These are phyloP conservation scores for Nemotelus nigrinus DNA, from an alignment of 2,888 invertebrate species.

Conservation along the genomic window DNA sequence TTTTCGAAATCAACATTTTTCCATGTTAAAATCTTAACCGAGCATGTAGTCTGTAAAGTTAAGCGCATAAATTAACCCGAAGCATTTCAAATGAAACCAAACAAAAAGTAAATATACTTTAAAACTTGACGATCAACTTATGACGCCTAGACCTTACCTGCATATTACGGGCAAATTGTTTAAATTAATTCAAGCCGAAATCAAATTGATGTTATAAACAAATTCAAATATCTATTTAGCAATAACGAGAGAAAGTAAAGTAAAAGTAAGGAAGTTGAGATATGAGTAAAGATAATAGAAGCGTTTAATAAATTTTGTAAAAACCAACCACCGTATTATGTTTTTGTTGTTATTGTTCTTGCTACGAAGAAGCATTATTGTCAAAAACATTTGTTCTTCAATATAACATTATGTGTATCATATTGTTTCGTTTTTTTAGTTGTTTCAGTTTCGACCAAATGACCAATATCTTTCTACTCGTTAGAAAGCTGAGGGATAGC, in stretches of 20 bases:
- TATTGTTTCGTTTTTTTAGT: background rate
- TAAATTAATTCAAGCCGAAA: constrained; percentile 33
- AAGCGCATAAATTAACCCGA: background rate
- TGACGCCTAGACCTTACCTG: constrained; percentile 46
- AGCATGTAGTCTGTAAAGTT: no score
- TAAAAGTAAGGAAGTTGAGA: constrained; percentile 10
- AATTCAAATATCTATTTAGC: constrained; percentile 25
- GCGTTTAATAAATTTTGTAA: constrained; percentile 29
- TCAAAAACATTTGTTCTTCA: constrained; percentile 26
- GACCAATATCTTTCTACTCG: background rate
- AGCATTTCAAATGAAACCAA: constrained; percentile 4
- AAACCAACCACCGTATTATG: constrained; percentile 31
- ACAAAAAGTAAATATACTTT: constrained; percentile 11
- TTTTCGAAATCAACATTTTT: background rate
- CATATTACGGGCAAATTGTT: constrained; percentile 3
- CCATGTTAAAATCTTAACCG: no score
- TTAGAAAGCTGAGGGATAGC: background rate
- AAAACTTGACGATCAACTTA: constrained; percentile 46
- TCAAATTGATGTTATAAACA: constrained; percentile 30
- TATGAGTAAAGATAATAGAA: constrained; percentile 4
- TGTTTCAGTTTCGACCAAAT: background rate
- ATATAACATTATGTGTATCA: background rate
- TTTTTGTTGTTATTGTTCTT: constrained; percentile 21
- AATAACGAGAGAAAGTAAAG: background rate
- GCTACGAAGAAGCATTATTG: background rate